Evolutionary conservation across 64 coral and sea anemone genomes (phyloP).

Genomic region (Dendronephthya gigantea): DNA sequence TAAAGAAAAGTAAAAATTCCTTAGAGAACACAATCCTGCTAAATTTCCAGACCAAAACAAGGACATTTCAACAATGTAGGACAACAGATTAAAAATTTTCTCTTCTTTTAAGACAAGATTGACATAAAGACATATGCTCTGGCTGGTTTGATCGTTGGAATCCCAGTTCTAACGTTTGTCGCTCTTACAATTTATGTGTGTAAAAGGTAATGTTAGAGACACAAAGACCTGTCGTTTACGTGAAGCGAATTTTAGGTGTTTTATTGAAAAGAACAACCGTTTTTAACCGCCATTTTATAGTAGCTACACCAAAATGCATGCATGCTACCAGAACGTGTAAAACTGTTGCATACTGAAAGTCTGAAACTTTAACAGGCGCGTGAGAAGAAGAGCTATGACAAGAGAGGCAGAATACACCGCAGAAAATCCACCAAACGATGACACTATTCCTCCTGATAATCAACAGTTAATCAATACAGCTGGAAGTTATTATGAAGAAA

Average conservation of each 20-base stretch:
- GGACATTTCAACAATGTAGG: too few species aligned
- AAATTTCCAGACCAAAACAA: too few species aligned
- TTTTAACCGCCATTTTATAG: too few species aligned
- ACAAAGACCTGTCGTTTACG: too few species aligned
- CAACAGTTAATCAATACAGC: neutral
- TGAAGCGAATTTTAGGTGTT: neutral
- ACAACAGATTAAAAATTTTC: neutral
- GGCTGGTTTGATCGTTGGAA: neutral
- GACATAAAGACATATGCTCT: neutral
- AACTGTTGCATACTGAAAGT: neutral
- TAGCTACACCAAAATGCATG: too few species aligned
- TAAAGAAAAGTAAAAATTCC: neutral
- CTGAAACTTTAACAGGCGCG: neutral
- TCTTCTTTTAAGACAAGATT: neutral
- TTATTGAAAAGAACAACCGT: too few species aligned
- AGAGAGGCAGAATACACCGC: neutral
- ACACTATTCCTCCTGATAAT: neutral
- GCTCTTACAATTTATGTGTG: neutral
- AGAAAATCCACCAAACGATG: neutral
- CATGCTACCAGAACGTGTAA: too few species aligned
- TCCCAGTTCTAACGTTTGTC: neutral
- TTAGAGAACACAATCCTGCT: too few species aligned
- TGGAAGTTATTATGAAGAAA: neutral
- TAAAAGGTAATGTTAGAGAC: neutral
- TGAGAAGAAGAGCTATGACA: neutral